A percentile compares a stretch with the other conserved stretches of the same genome.
phyloP scores from a whole-genome alignment of 2,888 invertebrate species.

The Ichneumoninae sp. region DNA sequence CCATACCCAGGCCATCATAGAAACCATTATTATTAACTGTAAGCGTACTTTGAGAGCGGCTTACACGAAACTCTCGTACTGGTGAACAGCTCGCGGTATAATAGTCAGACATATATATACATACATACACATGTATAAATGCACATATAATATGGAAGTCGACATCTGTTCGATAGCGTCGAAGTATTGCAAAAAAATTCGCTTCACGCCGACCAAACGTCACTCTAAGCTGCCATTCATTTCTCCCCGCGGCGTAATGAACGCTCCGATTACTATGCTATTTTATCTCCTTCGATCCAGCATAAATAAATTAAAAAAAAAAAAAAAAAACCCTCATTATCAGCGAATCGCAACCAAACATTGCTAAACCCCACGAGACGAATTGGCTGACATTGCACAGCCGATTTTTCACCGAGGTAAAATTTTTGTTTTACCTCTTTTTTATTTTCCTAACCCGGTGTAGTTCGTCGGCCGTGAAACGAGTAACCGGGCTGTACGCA shows the following conservation, averaged over 20 bases:
- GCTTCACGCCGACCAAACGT: constrained; percentile 17
- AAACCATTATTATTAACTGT: constrained; percentile 31
- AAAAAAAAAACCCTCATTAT: constrained; percentile 24
- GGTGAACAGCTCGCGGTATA: constrained; percentile 20
- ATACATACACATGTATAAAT: no score
- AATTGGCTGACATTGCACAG: constrained; percentile 9
- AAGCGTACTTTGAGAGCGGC: constrained; percentile 28
- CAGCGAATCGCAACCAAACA: constrained; percentile 31
- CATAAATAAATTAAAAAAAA: no score
- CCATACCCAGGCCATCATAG: constrained; percentile 1
- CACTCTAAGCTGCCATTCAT: neutral
- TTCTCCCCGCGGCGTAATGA: neutral
- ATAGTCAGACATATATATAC: neutral
- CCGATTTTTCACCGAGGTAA: constrained; percentile 34
- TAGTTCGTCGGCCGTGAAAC: constrained; percentile 60
- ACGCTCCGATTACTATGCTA: constrained; percentile 5
- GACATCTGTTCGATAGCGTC: constrained; percentile 45
- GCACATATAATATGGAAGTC: neutral
- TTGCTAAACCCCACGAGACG: neutral
- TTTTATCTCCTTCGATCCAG: neutral
- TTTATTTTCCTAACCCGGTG: constrained; percentile 14
- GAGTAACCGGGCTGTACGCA: constrained; percentile 46
- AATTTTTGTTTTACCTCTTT: neutral
- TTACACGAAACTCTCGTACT: constrained; percentile 9
- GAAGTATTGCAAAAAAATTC: constrained; percentile 17